Evolutionary conservation across 1,140 invertebrate genomes (phyloP), one percentile per base, ranked within the genome.

Genomic region (Eumeta japonica): DNA sequence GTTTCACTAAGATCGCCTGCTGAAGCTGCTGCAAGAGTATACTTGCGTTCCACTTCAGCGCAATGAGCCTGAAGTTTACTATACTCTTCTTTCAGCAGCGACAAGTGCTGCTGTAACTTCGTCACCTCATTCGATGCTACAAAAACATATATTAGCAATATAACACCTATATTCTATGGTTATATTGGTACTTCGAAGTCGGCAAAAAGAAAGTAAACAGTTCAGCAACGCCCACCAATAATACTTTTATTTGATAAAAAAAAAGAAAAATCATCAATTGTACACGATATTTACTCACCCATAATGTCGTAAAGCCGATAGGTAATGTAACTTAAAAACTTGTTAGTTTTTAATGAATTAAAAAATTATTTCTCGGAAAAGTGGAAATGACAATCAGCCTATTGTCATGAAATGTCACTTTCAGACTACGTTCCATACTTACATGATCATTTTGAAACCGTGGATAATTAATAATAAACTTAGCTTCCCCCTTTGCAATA

Each of bases 21-120:
- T 5, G 75, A 75, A 2, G 82, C 77, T 10, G 87, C 84, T 37
- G 83, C 80, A 17, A 87, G 76, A 33, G 88, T 87, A 59, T 90
- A 91, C 62, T 92, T 90, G 41, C 83, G 81, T 62, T 96, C 89
- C 3, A 95, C 60, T 48, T 94, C 90, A 3, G 81, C 80, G 57
- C 89, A 86, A 42, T 84, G 81, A n/a, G 81, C 81, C 58, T 94
- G 90, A 10, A 97, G 76, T 70, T 93, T 94, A 1, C 90, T 84
- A 74, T 96, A 96, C 62, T 97, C 91, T 51, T 94, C 88, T 58
- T 91, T 84, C 27, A 97, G 73, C 33, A 97, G 75, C 27, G 82
- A 68, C 45, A 97, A 76, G 62, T 96, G 92, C 54, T 90, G 88
- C 62, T 94, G 88, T 50, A 94, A 81, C 65, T 96, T 92, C 13